Conservation (phyloP, 2,113 vertebrate genomes). For the Carassius gibelio region DNA sequence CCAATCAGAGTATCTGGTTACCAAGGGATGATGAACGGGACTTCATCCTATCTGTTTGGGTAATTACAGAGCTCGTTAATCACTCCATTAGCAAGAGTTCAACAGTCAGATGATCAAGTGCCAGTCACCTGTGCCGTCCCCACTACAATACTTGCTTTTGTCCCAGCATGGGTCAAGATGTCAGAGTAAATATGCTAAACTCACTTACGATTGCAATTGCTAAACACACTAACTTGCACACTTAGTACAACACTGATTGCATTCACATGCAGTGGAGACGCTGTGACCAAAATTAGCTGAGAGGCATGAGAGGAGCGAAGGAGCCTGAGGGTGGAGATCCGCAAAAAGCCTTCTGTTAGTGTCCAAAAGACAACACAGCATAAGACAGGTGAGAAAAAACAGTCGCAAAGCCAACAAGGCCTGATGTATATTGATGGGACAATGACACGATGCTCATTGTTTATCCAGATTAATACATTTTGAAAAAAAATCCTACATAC, state of each 20-base stretch:
- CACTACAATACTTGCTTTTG: constrained; percentile 47
- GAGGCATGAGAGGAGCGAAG: too few relatives aligned
- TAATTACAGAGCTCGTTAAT: constrained; percentile 31
- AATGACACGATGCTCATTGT: too few relatives aligned
- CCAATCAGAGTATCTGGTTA: background rate
- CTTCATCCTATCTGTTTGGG: constrained; percentile 8
- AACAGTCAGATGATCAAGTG: background rate
- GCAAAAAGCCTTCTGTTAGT: too few relatives aligned
- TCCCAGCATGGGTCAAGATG: constrained; percentile 28
- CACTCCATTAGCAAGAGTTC: background rate
- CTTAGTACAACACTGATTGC: background rate
- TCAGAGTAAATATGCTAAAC: constrained; percentile 10
- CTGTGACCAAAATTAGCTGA: constrained; percentile 1
- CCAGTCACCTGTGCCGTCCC: constrained; percentile 15
- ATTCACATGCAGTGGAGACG: constrained; percentile 18
- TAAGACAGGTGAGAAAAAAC: too few relatives aligned
- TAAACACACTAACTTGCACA: constrained; percentile 5
- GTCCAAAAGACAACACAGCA: too few relatives aligned
- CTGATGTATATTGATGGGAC: too few relatives aligned
- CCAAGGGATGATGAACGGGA: background rate
- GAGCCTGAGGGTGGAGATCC: too few relatives aligned
- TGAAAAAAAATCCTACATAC: too few relatives aligned
- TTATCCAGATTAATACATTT: too few relatives aligned
- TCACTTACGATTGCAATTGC: constrained; percentile 1
- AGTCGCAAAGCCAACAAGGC: too few relatives aligned